These are phyloP conservation scores for Actenoides lindsayi DNA, from an alignment of 2,113 vertebrate species.

Conservation along the genomic window DNA sequence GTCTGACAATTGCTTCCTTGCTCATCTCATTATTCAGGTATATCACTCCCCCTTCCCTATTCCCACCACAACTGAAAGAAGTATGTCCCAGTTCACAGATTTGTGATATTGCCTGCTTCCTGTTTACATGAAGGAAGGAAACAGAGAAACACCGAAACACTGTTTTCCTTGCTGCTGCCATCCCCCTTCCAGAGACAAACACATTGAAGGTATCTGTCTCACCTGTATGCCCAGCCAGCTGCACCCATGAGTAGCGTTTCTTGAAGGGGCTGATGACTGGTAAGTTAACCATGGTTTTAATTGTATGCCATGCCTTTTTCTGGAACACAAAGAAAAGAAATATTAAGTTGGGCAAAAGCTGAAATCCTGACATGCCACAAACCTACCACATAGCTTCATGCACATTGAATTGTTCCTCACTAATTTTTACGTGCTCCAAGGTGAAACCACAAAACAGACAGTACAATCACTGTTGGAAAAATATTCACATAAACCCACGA, in stretches of 20 bases:
- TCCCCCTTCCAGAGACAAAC: neutral
- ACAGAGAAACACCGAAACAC: neutral
- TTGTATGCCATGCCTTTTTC: slow-evolving; percentile 90
- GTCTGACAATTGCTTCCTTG: neutral
- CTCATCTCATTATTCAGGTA: neutral
- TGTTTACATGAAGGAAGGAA: neutral
- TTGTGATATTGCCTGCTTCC: neutral
- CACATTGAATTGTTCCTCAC: neutral
- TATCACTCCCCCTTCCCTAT: neutral
- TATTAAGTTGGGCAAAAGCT: neutral
- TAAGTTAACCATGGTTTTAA: slow-evolving; percentile 93
- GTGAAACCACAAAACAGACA: neutral
- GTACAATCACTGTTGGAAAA: neutral
- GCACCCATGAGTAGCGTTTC: slow-evolving; percentile 92
- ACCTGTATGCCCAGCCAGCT: slow-evolving; percentile 97
- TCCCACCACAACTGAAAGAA: neutral
- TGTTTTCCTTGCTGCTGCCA: neutral
- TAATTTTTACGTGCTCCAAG: neutral
- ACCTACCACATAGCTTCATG: neutral
- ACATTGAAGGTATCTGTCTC: neutral
- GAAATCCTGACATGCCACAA: neutral
- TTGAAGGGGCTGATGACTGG: slow-evolving; percentile 89
- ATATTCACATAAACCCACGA: neutral
- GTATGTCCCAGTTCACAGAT: neutral
- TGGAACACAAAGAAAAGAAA: slow-evolving; percentile 67